Evolutionary conservation across 2,888 invertebrate genomes (phyloP).

Genomic region (Nomada ruficornis): DNA sequence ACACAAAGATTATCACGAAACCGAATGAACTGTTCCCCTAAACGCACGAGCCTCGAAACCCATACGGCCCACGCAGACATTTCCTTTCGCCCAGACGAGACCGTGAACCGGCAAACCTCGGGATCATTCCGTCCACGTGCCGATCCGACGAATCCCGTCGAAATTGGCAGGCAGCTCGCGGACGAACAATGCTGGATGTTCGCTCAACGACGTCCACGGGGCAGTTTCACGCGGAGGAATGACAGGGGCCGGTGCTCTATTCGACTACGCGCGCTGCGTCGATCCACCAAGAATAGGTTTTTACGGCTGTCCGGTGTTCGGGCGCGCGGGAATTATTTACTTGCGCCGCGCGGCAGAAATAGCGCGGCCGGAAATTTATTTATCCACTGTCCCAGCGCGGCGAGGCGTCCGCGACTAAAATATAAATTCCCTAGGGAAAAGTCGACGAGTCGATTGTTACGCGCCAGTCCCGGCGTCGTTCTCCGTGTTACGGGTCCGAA

Average conservation of each 20-base stretch:
- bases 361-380: slow-evolving; percentile 66
- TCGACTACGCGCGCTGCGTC: not conserved
- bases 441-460: slow-evolving; percentile 42
- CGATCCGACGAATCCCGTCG: not conserved
- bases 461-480: not conserved
- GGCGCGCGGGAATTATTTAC: slow-evolving; percentile 66
- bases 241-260: too few species aligned
- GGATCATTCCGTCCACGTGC: not conserved
- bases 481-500: too few species aligned
- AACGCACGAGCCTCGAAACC: too few species aligned
- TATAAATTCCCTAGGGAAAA: slow-evolving; percentile 46
- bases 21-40: too few species aligned
- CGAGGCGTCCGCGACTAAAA: slow-evolving; percentile 52
- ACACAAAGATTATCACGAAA: too few species aligned
- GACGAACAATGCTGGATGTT: not conserved
- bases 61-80: too few species aligned
- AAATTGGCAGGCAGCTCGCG: not conserved
- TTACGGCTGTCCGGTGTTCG: slow-evolving; percentile 42
- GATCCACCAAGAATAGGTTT: slow-evolving; percentile 67
- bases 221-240: not conserved
- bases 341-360: slow-evolving; percentile 59
- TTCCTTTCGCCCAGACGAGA: too few species aligned
- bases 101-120: too few species aligned
- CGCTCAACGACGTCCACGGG: not conserved
- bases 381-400: slow-evolving; percentile 56